Base-by-base conservation (phyloP, 1,140 invertebrate species). In the Lysiphlebus fabarum region DNA sequence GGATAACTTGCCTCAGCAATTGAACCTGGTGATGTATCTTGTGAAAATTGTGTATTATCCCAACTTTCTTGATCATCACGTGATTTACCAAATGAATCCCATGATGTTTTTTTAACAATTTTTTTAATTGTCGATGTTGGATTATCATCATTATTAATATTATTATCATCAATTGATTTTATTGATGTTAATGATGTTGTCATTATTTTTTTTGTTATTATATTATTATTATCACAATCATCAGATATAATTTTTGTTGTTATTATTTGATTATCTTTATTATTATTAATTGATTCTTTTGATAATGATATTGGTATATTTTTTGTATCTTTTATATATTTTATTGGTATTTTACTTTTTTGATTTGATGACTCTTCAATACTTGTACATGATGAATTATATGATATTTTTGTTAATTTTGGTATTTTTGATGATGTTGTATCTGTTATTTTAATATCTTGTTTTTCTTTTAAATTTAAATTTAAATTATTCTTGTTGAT, bases 271-370 rank as follows among this genome's bases (percentile, higher is more conserved):
- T 40, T 42, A 53, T 9, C 33, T n/a, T 41, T 33, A 2, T 42
- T 11, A 7, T 12, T 43, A 41, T 11, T 11, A 43, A 41, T 42
- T 17, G 5, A 6, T 26, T 54, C 41, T 8, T 54, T 38, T 5
- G 26, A 7, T 6, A 26, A 14, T 42, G 54, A 45, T 17, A 6
- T 33, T 33, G 36, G 6, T 5, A 12, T 45, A 10, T 10, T n/a
- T n/a, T 7, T 45, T 6, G 11, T 58, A 5, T 59, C 60, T 7
- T 41, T 53, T 5, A 49, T 47, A 8, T 42, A 62, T 56, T 78
- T 71, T n/a, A 79, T 62, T 1, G 80, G 78, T 57, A 81, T 82
- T 70, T 80, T 78, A 61, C 75, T 80, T 56, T 76, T 80, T 6
- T 65, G 51, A 34, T 45, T 65, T 11, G 59, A 17, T 11, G 59